A percentile compares a stretch with the other conserved stretches of the same genome.
Evolutionary conservation across 2,797 vertebrate genomes (phyloP).

Genomic region (Anomalospiza imberbis): DNA sequence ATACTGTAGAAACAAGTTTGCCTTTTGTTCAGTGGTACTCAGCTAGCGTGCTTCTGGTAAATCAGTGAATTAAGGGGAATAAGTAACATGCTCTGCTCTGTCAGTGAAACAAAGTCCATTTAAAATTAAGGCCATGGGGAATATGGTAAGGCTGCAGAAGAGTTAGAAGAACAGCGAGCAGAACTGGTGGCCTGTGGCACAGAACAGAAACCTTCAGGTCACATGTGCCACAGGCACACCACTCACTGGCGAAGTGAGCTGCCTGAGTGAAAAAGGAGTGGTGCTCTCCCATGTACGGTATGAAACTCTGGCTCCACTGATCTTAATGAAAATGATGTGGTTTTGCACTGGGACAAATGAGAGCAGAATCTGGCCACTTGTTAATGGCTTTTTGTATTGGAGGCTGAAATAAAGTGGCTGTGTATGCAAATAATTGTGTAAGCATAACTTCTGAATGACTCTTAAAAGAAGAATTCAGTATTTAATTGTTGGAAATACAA

Average conservation of each 20-base stretch:
- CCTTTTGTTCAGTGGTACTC: background rate
- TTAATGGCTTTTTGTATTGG: conserved; percentile 28
- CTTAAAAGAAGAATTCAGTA: background rate
- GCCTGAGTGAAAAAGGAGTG: background rate
- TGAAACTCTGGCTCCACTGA: background rate
- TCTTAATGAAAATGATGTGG: background rate
- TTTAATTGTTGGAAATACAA: conserved; percentile 16
- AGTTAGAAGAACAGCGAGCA: background rate
- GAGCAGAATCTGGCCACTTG: background rate
- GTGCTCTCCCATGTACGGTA: background rate
- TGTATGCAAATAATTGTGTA: conserved; percentile 32
- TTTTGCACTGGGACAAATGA: background rate
- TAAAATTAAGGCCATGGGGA: background rate
- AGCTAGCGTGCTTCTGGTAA: background rate
- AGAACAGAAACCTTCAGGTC: background rate
- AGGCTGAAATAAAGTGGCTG: conserved; percentile 31
- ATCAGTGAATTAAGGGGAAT: background rate
- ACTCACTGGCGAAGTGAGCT: background rate
- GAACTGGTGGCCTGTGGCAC: background rate
- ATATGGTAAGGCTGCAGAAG: background rate
- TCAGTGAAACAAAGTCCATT: background rate
- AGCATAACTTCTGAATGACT: background rate
- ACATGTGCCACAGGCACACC: background rate
- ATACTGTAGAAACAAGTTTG: background rate
- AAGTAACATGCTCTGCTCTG: background rate